phyloP scores from a whole-genome alignment of 1,140 invertebrate species.

The Anastrepha obliqua region DNA sequence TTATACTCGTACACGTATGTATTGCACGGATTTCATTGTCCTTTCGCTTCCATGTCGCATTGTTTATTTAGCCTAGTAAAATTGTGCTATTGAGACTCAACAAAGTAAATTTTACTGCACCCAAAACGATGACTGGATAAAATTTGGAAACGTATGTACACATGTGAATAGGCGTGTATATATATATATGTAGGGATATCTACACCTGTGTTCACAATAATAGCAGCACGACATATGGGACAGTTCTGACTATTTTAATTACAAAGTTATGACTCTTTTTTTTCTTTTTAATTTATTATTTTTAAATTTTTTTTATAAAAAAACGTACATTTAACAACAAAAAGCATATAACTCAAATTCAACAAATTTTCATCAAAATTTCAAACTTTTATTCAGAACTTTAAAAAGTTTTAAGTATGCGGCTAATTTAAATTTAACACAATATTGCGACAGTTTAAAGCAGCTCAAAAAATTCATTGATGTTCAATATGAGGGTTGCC shows the following conservation, averaged over 20 bases:
- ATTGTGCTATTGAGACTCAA: conserved; percentile 18
- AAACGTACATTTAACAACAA: neutral
- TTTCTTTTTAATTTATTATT: no score
- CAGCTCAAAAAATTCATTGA: no score
- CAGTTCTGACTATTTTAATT: no score
- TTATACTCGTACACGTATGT: neutral
- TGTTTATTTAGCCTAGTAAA: conserved; percentile 46
- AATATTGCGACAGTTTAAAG: no score
- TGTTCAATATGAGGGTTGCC: no score
- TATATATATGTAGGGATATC: neutral
- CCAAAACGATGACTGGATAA: conserved; percentile 12
- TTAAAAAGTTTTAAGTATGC: no score
- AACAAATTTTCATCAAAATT: no score
- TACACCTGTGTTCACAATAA: no score
- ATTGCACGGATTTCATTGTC: conserved; percentile 17
- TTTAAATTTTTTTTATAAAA: neutral
- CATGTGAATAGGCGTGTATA: neutral
- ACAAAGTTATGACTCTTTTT: neutral
- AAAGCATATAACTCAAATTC: no score
- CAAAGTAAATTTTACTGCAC: conserved; percentile 34
- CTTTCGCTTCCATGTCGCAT: conserved; percentile 17
- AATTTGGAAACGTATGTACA: neutral
- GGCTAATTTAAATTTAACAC: no score
- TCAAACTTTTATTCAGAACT: no score
- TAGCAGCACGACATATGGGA: no score